Conservation (phyloP, 2,797 vertebrate species). For the Cercopithecus mitis region DNA sequence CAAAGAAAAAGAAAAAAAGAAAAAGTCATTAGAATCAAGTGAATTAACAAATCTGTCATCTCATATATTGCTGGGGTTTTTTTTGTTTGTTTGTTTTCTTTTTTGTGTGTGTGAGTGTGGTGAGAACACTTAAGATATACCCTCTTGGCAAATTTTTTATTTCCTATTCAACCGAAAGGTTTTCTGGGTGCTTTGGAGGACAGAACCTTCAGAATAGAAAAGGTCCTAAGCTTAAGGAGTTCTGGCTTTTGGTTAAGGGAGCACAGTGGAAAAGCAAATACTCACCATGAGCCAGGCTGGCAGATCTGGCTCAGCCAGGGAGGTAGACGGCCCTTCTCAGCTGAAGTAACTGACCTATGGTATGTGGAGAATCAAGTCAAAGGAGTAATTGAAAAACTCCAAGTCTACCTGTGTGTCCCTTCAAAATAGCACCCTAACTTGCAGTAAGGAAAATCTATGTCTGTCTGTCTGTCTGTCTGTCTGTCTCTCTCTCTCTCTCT, state of each 20-base stretch:
- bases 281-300: accelerated
- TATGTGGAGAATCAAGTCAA: not conserved
- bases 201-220: not conserved
- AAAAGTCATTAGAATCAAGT: not conserved
- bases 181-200: not conserved
- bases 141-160: not conserved
- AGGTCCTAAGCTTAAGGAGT: not conserved
- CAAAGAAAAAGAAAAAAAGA: not conserved
- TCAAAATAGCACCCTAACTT: not conserved
- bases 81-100: not conserved
- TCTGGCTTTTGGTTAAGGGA: not conserved
- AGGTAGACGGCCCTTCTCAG: not conserved
- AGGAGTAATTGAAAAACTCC: not conserved
- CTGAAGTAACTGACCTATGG: not conserved
- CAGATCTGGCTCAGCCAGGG: not conserved
- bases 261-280: not conserved
- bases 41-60: not conserved
- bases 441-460: not conserved
- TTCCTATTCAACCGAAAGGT: not conserved
- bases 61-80: no score
- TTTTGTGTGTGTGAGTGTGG: not conserved
- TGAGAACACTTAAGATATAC: not conserved
- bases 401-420: not conserved
- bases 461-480: no score
- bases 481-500: no score